phyloP scores from a whole-genome alignment of 2,797 vertebrate genomes.

The Gallinago stenura region DNA sequence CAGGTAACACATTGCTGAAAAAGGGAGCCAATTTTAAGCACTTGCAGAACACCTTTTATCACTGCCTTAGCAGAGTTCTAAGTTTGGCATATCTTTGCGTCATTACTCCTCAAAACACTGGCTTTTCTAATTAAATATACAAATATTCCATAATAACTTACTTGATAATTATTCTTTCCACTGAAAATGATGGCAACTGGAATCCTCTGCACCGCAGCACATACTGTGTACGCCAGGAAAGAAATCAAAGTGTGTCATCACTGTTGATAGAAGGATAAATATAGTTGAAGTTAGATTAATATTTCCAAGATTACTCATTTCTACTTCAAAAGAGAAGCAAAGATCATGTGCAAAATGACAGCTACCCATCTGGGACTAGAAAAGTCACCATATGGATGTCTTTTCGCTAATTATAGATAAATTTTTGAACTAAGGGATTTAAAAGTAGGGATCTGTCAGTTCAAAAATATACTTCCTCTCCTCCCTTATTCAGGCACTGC shows the following conservation, averaged over 20 bases:
- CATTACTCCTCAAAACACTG: neutral
- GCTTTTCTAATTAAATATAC: slow-evolving; percentile 1
- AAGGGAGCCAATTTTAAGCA: neutral
- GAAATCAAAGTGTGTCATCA: slow-evolving; percentile 70
- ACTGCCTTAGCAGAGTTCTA: neutral
- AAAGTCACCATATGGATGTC: slow-evolving; percentile 79
- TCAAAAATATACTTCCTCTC: slow-evolving; percentile 53
- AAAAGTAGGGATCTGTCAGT: slow-evolving; percentile 31
- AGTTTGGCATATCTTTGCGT: neutral
- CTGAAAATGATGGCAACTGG: slow-evolving; percentile 41
- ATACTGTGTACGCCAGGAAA: slow-evolving; percentile 18
- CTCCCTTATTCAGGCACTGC: slow-evolving; percentile 13
- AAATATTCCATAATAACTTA: slow-evolving; percentile 15
- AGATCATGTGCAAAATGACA: slow-evolving; percentile 81
- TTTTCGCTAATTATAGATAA: slow-evolving; percentile 80
- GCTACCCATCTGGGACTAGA: slow-evolving; percentile 80
- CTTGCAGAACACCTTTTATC: neutral
- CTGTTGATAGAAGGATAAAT: slow-evolving; percentile 76
- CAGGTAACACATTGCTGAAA: neutral
- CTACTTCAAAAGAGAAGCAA: slow-evolving; percentile 79
- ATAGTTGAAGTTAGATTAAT: slow-evolving; percentile 80
- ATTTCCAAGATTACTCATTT: slow-evolving; percentile 82
- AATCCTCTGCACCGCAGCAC: slow-evolving; percentile 19
- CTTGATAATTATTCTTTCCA: slow-evolving; percentile 44
- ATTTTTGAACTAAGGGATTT: slow-evolving; percentile 63